A percentile compares a stretch with the other conserved stretches of the same genome.
Conservation (phyloP, 2,113 vertebrate genomes). For the Pelmatolapia mariae region DNA sequence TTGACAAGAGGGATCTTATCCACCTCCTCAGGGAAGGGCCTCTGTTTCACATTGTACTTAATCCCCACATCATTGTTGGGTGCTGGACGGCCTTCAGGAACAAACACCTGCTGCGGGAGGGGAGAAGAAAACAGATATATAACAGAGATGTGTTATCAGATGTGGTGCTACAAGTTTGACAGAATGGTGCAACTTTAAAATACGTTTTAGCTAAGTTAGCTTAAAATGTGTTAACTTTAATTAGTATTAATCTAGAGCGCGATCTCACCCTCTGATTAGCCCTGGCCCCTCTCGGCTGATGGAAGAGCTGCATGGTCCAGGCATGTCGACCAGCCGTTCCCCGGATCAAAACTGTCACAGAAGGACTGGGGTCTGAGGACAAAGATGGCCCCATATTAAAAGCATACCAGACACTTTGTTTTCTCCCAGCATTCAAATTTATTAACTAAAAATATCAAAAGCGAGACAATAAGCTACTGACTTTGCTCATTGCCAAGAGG, state of each 20-base stretch:
- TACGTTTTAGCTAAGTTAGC: background rate
- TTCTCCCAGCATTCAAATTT: background rate
- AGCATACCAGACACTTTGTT: background rate
- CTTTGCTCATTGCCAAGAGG: slow-evolving; percentile 95
- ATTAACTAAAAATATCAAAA: background rate
- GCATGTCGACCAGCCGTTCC: slow-evolving; percentile 92
- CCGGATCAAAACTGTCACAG: slow-evolving; percentile 88
- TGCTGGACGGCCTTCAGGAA: slow-evolving; percentile 84
- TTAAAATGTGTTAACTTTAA: background rate
- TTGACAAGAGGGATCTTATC: slow-evolving; percentile 97
- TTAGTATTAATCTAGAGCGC: background rate
- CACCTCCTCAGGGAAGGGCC: slow-evolving; percentile 94
- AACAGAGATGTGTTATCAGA: background rate
- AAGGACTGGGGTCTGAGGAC: slow-evolving; percentile 83
- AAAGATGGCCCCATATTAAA: background rate
- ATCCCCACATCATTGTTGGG: slow-evolving; percentile 87
- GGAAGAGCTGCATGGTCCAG: slow-evolving; percentile 94
- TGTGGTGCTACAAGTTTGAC: background rate
- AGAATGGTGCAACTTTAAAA: background rate
- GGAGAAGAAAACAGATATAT: background rate
- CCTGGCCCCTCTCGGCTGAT: slow-evolving; percentile 90
- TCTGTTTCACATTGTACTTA: slow-evolving; percentile 88
- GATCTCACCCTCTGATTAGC: slow-evolving; percentile 89
- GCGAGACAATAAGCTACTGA: slow-evolving; percentile 62
- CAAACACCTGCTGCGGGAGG: slow-evolving; percentile 80